Base-by-base conservation (phyloP, 2,888 invertebrate genomes). In the Drosophila paranaensis region DNA sequence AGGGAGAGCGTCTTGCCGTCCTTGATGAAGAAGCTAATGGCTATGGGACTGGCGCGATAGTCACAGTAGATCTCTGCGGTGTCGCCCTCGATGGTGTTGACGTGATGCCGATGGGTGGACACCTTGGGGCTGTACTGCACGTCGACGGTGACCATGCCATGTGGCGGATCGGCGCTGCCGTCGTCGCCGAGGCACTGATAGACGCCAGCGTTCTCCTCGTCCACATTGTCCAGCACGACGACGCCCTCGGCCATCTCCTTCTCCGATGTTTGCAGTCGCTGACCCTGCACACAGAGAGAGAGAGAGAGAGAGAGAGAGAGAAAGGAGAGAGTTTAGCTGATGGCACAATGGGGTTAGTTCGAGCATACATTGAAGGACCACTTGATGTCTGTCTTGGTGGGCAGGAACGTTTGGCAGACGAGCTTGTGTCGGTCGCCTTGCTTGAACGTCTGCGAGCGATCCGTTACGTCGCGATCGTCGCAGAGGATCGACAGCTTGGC, bases 141-240 rank as follows among this genome's bases (percentile, higher is more conserved):
- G 58, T 91, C 87, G n/a, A 93, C 73, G 33, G 82, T 86, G 16
- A 92, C 81, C 73, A 89, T 88, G 37, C 90, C 92, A 64, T 92
- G 90, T 4, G 90, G 81, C 0, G 91, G 91, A 53, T 86, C 79
- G 6, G 60, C 64, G 46, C 89, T 85, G 46, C 87, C 89, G 71
- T 91, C 88, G 60, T 92, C 92, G 13, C 89, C 92, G 40, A 93
- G 67, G 39, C 92, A 92, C 66, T 92, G 92, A 65, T 92, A 93
- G 0, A 82, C 78, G 2, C 92, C 92, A 9, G 79, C 88, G 37
- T 92, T 88, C 60, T 89, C 73, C 35, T 89, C 89, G 27, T 91
- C 91, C 6, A 91, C 78, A 50, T 82, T 81, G 6, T 90, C 89
- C 30, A 92, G 71, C 1, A 78, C 65, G 1, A 92, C 74, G 14